phyloP scores from a whole-genome alignment of 2,113 vertebrate species.

The Pedionomus torquatus region DNA sequence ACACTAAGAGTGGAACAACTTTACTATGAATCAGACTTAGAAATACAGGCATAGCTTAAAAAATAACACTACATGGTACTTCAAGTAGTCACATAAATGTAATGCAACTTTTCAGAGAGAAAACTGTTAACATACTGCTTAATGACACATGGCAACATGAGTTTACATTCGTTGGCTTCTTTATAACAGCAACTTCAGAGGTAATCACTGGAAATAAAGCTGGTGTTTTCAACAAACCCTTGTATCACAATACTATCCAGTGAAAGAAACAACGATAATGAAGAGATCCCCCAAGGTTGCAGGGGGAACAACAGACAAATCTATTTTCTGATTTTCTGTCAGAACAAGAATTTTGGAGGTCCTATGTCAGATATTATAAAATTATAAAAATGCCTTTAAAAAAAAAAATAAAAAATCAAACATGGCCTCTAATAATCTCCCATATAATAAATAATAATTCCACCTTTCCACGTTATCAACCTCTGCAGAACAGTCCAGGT shows the following conservation, averaged over 20 bases:
- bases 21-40: not conserved
- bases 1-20: not conserved
- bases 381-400: not conserved
- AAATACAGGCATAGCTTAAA: not conserved
- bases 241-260: not conserved
- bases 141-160: not conserved
- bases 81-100: not conserved
- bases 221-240: not conserved
- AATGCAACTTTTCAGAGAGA: not conserved
- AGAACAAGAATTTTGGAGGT: not conserved
- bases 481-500: slow-evolving; percentile 75
- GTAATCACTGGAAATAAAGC: not conserved
- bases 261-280: not conserved
- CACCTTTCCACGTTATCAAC: slow-evolving; percentile 81
- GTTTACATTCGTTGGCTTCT: not conserved
- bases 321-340: not conserved
- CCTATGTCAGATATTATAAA: not conserved
- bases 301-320: accelerated
- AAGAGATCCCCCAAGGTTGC: not conserved
- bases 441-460: not conserved
- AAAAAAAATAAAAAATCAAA: not conserved
- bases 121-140: not conserved
- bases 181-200: not conserved
- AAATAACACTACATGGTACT: not conserved
- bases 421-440: not conserved